phyloP scores from a whole-genome alignment of 2,797 vertebrate genomes.

The Muraenolepis orangiensis region DNA sequence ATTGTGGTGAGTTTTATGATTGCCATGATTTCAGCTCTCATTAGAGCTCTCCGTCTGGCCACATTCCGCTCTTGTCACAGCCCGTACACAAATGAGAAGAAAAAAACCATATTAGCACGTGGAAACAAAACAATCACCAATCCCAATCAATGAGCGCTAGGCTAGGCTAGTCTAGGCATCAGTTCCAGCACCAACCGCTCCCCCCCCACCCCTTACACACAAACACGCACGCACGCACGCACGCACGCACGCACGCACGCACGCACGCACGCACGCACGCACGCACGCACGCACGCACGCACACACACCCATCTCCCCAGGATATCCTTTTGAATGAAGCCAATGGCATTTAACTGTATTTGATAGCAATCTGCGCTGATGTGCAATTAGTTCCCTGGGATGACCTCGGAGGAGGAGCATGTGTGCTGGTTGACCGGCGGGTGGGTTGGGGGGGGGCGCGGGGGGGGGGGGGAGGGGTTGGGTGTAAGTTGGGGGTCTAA shows the following conservation, averaged over 20 bases:
- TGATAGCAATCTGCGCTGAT: conserved; percentile 19
- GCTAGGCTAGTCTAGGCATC: not conserved
- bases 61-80: not conserved
- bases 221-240: no score
- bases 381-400: not conserved
- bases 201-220: not conserved
- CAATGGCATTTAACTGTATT: not conserved
- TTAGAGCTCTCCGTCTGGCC: not conserved
- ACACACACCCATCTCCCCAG: not conserved
- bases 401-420: not conserved
- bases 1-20: not conserved
- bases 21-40: not conserved
- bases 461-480: not conserved
- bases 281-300: not conserved
- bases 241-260: not conserved
- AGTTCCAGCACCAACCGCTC: conserved; percentile 11
- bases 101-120: not conserved
- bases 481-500: conserved; percentile 8
- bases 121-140: not conserved
- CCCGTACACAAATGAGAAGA: not conserved
- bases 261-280: not conserved
- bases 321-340: conserved; percentile 21
- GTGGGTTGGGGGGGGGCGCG: not conserved
- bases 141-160: not conserved
- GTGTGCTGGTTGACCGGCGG: not conserved